Evolutionary conservation across 1,140 invertebrate species (phyloP).

Genomic region (Brachionus manjavacas): DNA sequence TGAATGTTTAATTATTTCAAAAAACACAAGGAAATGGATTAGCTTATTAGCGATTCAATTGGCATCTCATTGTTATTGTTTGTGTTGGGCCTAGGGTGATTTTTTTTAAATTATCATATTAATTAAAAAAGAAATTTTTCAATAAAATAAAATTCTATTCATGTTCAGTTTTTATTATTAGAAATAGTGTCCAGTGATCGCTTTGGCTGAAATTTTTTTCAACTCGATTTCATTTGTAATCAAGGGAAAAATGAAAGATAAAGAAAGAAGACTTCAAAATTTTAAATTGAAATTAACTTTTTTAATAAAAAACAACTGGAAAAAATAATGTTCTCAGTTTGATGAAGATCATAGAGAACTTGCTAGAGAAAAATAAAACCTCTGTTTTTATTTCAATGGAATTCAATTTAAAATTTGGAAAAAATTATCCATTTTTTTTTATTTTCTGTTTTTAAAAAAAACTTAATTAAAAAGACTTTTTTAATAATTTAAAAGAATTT

Average conservation of each 20-base stretch:
- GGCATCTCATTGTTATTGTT: neutral
- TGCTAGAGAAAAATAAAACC: no score
- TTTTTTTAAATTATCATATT: constrained; percentile 2
- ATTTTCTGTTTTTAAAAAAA: no score
- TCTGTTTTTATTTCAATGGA: no score
- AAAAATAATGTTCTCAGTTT: no score
- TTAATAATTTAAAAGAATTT: no score
- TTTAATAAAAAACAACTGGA: no score
- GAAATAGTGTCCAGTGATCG: neutral
- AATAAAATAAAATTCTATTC: neutral
- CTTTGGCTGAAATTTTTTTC: neutral
- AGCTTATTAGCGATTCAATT: neutral
- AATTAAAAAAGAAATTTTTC: neutral
- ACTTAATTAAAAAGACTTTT: no score
- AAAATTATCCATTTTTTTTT: no score
- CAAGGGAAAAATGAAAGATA: neutral
- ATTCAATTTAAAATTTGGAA: no score
- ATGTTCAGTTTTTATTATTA: neutral
- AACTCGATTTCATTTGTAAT: neutral
- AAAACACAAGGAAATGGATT: neutral
- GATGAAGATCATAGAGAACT: no score
- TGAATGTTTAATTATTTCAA: neutral
- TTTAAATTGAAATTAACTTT: no score
- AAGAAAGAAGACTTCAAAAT: neutral
- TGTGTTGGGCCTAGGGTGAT: neutral